phyloP scores from a whole-genome alignment of 2,797 vertebrate species.

The Furcifer pardalis region DNA sequence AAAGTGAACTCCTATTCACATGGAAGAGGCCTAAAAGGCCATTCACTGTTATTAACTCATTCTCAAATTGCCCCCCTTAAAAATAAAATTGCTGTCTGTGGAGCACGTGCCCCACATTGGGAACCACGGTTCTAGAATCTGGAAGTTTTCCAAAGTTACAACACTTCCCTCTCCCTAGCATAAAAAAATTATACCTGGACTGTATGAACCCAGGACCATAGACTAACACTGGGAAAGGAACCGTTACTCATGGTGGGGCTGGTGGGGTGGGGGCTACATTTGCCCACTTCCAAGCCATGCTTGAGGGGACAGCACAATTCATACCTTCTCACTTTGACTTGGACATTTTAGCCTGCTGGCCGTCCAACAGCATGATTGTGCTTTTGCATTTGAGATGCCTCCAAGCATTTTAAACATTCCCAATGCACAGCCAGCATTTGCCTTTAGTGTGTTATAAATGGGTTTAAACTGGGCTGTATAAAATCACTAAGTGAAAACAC shows the following conservation, averaged over 20 bases:
- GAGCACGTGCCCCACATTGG: too few relatives aligned
- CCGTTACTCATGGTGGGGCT: too few relatives aligned
- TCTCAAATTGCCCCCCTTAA: too few relatives aligned
- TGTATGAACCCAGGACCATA: background rate
- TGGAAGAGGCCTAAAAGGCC: too few relatives aligned
- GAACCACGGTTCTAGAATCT: too few relatives aligned
- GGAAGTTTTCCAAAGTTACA: background rate
- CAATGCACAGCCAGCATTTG: background rate
- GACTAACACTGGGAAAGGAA: background rate
- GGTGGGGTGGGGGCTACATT: too few relatives aligned
- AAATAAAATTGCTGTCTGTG: too few relatives aligned
- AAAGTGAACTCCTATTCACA: too few relatives aligned
- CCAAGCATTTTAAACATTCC: background rate
- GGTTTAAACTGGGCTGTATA: slow-evolving; percentile 4
- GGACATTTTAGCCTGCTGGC: background rate
- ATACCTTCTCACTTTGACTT: background rate
- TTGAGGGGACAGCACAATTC: background rate
- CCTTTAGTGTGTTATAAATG: slow-evolving; percentile 12
- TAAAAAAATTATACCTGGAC: background rate
- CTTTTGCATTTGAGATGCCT: background rate
- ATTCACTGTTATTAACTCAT: too few relatives aligned
- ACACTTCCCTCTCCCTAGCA: background rate
- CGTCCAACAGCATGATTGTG: background rate
- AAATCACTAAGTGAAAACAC: background rate
- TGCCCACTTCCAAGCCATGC: background rate